Conservation (phyloP, 1,140 invertebrate species). For the Dryas iulia region DNA sequence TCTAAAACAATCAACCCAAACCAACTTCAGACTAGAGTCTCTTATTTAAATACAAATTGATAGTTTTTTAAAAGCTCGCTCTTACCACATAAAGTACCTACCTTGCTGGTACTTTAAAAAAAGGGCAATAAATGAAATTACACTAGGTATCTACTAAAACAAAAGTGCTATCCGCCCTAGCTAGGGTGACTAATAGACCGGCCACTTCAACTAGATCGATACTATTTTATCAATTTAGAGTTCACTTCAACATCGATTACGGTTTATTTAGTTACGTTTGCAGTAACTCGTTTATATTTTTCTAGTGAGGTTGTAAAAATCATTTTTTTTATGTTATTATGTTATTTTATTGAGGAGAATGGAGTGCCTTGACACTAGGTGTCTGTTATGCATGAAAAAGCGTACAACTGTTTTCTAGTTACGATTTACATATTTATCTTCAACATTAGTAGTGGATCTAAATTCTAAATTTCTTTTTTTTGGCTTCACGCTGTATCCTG, state of each 20-base stretch:
- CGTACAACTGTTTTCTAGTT: too few species aligned
- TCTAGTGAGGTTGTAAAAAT: not conserved
- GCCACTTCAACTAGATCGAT: slow-evolving; percentile 44
- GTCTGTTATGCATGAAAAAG: too few species aligned
- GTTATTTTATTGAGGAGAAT: not conserved
- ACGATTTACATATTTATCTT: too few species aligned
- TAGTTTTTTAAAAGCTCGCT: not conserved
- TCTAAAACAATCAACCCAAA: too few species aligned
- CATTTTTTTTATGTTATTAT: not conserved
- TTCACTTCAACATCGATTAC: slow-evolving; percentile 16
- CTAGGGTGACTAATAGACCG: slow-evolving; percentile 55
- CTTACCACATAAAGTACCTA: not conserved
- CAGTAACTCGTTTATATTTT: not conserved
- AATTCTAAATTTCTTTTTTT: too few species aligned
- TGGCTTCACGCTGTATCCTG: too few species aligned
- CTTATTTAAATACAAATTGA: not conserved
- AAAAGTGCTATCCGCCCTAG: slow-evolving; percentile 16
- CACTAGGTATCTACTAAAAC: slow-evolving; percentile 12
- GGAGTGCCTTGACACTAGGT: not conserved
- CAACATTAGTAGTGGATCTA: too few species aligned
- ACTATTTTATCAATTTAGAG: slow-evolving; percentile 52
- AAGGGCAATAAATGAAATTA: not conserved
- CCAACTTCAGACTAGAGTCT: not conserved
- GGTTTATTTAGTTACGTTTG: slow-evolving; percentile 16
- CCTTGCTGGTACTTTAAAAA: not conserved